A percentile compares a stretch with the other conserved stretches of the same genome.
These are phyloP conservation scores for Drosophila imparisetae DNA, from an alignment of 2,888 invertebrate genomes.

Conservation along the genomic window DNA sequence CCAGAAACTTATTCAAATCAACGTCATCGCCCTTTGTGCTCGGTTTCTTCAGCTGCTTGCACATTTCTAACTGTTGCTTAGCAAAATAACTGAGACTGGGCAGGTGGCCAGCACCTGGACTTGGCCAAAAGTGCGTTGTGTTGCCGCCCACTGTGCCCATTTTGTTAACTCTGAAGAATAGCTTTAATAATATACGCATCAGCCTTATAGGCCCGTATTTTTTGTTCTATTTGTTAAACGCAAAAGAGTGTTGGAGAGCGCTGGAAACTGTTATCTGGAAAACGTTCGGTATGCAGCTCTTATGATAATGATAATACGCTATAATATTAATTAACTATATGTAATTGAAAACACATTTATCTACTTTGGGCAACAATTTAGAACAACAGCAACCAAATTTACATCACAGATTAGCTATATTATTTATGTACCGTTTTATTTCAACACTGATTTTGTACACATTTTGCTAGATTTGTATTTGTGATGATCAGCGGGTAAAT, in stretches of 20 bases:
- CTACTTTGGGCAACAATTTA: not conserved
- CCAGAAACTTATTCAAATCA: conserved; percentile 64
- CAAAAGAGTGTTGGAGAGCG: not conserved
- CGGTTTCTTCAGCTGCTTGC: conserved; percentile 57
- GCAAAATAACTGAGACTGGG: conserved; percentile 50
- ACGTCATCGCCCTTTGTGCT: conserved; percentile 38
- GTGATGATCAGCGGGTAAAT: not conserved
- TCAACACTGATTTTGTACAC: not conserved
- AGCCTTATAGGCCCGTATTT: not conserved
- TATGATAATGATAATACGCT: not conserved
- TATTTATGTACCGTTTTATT: not conserved
- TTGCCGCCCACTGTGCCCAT: not conserved
- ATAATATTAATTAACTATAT: not conserved
- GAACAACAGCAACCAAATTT: not conserved
- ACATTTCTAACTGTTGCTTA: conserved; percentile 58
- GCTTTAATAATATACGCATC: not conserved
- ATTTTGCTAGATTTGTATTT: not conserved
- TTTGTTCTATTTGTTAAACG: not conserved
- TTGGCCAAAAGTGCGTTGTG: not conserved
- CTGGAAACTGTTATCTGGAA: not conserved
- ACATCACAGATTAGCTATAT: not conserved
- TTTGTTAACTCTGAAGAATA: not conserved
- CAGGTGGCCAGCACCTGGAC: not conserved
- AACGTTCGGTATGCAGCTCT: not conserved
- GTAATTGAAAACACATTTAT: not conserved